phyloP scores from a whole-genome alignment of 2,113 vertebrate species.

The Heterochromis multidens region DNA sequence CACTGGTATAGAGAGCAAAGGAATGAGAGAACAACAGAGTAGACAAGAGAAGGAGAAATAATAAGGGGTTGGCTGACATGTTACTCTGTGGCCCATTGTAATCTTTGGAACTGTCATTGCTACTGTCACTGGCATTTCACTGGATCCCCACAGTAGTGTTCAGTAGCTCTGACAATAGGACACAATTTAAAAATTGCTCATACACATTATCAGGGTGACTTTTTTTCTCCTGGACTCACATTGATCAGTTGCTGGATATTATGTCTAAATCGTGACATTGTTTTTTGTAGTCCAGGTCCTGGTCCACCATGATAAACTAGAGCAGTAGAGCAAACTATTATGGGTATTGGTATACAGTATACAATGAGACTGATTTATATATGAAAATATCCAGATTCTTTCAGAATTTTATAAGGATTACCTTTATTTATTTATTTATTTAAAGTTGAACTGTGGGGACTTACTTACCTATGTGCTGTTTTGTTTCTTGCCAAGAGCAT shows the following conservation, averaged over 20 bases:
- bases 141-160: neutral
- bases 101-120: neutral
- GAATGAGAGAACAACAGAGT: neutral
- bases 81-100: neutral
- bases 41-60: neutral
- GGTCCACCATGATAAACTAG: neutral
- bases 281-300: neutral
- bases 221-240: neutral
- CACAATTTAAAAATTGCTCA: neutral
- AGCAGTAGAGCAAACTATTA: neutral
- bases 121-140: neutral
- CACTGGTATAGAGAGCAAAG: slow-evolving; percentile 12
- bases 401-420: neutral
- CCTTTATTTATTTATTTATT: neutral
- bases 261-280: no score
- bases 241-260: neutral
- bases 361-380: neutral
- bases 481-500: neutral
- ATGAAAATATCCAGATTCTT: neutral
- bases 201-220: neutral
- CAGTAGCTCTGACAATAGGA: neutral
- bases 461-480: neutral
- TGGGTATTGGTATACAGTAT: neutral
- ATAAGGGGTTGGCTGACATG: neutral
- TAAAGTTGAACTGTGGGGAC: neutral